phyloP scores from a whole-genome alignment of 2,888 invertebrate genomes.

The Tetrapedia diversipes region DNA sequence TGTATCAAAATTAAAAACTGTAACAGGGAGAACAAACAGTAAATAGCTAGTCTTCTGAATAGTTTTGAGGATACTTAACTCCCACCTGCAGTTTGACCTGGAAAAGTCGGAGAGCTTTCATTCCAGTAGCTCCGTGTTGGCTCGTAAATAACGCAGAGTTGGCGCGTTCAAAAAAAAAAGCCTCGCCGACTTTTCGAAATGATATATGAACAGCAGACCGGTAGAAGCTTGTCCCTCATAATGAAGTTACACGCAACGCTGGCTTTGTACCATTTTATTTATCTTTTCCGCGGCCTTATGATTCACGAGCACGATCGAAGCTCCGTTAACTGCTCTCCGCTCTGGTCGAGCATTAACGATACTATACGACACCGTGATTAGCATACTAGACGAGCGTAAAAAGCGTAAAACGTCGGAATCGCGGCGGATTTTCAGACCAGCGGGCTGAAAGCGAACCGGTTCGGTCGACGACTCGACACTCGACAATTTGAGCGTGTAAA shows the following conservation, averaged over 20 bases:
- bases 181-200: conserved; percentile 42
- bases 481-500: not conserved
- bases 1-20: too few relatives aligned
- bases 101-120: conserved; percentile 43
- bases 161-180: conserved; percentile 39
- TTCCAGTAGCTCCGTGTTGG: conserved; percentile 28
- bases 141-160: conserved; percentile 47
- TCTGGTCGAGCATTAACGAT: conserved; percentile 53
- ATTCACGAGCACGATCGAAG: conserved; percentile 49
- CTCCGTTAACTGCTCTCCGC: conserved; percentile 51
- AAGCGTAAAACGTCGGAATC: conserved; percentile 39
- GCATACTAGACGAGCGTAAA: conserved; percentile 41
- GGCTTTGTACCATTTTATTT: conserved; percentile 54
- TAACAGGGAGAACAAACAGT: too few relatives aligned
- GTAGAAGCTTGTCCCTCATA: conserved; percentile 51
- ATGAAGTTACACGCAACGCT: conserved; percentile 56
- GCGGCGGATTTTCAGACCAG: not conserved
- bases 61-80: too few relatives aligned
- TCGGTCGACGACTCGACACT: not conserved
- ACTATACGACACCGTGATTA: conserved; percentile 49
- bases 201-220: conserved; percentile 52
- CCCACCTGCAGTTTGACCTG: not conserved
- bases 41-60: too few relatives aligned
- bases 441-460: conserved; percentile 16
- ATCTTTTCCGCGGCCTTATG: conserved; percentile 47